phyloP scores from a whole-genome alignment of 2,113 vertebrate species.

The Megaptera novaeangliae region DNA sequence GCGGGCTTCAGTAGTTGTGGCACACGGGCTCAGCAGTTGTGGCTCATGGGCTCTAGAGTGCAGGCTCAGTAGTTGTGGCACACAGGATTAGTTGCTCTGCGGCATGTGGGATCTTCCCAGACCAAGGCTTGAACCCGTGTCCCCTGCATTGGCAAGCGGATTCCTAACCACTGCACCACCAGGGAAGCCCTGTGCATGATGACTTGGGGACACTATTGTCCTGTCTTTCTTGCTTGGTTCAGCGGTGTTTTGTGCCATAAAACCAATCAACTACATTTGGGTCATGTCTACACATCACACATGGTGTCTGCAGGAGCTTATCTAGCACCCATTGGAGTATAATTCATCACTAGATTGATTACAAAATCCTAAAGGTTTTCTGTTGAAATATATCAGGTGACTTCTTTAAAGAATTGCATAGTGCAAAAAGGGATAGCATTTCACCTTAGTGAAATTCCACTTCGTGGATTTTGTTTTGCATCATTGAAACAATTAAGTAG shows the following conservation, averaged over 20 bases:
- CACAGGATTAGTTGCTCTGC: no score
- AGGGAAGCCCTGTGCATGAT: not conserved
- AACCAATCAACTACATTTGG: not conserved
- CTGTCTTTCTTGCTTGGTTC: not conserved
- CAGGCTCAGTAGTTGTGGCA: no score
- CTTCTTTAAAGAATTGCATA: not conserved
- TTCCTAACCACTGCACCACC: no score
- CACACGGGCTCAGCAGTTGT: no score
- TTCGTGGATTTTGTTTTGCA: not conserved
- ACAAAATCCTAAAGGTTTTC: not conserved
- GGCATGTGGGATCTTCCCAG: no score
- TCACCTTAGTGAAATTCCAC: not conserved
- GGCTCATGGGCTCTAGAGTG: no score
- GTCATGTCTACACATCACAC: not conserved
- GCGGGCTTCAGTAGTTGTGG: no score
- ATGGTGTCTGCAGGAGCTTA: not conserved
- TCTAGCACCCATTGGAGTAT: not conserved
- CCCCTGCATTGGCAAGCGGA: no score
- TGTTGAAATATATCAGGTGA: not conserved
- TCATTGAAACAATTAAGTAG: not conserved
- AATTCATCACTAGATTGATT: not conserved
- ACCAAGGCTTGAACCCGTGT: no score
- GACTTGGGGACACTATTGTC: not conserved
- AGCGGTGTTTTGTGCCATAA: not conserved
- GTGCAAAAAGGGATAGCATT: not conserved